phyloP scores from a whole-genome alignment of 1,140 invertebrate species.

The Acyrthosiphon pisum region DNA sequence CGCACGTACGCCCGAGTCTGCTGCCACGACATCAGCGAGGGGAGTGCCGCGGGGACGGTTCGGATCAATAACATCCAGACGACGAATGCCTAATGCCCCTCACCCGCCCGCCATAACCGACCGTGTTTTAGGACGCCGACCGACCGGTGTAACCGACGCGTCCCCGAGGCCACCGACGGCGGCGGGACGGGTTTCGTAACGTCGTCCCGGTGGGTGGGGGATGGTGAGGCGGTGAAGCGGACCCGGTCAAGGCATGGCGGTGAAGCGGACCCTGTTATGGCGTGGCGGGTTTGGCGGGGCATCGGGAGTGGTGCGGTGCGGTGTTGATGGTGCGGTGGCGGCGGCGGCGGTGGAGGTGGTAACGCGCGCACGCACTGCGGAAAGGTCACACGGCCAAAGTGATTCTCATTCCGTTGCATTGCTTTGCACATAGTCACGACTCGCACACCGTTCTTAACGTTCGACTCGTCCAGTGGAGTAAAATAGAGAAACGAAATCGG shows the following conservation, averaged over 20 bases:
- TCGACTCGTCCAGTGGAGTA: neutral
- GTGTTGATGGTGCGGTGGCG: neutral
- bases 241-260: neutral
- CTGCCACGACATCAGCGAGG: neutral
- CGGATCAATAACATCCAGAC: constrained; percentile 57
- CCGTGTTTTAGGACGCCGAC: constrained; percentile 45
- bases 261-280: neutral
- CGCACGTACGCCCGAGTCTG: neutral
- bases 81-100: constrained; percentile 15
- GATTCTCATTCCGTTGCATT: constrained; percentile 55
- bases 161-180: constrained; percentile 39
- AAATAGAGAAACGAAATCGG: constrained; percentile 54
- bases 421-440: constrained; percentile 56
- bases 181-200: constrained; percentile 40
- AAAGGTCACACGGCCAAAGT: constrained; percentile 57
- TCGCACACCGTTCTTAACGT: constrained; percentile 52
- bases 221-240: neutral
- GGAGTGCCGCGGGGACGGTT: constrained; percentile 3
- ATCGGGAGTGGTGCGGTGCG: neutral
- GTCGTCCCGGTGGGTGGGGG: neutral
- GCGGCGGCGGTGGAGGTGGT: neutral
- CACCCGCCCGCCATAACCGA: neutral
- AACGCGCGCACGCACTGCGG: neutral
- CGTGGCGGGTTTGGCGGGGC: neutral
- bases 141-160: constrained; percentile 49